Base-by-base conservation (phyloP, 64 coral and sea anemone genomes). In the Orbicella faveolata region DNA sequence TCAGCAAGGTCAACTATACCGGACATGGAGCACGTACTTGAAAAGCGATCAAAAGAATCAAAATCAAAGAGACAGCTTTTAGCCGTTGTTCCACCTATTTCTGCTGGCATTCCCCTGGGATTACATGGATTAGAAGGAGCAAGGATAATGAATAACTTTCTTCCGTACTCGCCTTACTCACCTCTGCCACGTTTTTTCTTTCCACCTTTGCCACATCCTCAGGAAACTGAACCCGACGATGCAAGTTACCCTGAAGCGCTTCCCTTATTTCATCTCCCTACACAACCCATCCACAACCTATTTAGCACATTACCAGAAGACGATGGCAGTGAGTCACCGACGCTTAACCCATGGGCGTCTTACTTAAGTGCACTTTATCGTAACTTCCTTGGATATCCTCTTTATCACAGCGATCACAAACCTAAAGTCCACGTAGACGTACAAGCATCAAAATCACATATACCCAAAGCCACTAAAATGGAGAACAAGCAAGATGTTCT, bases 401-500 rank as follows among this genome's bases (percentile, higher is more conserved):
- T 35, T 61, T 87, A 87, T 44, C 63, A 91, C 11, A 74, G 74
- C 62, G 74, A 79, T 59, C 92, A 55, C 33, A 92, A 92, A 57
- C 97, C 97, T 14, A 93, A 74, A 76, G 97, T 99, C 19, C 77
- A 87, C 34, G 91, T 99, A 2, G 94, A 96, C 33, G 97, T 99
- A 20, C 97, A 99, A 61, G 66, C 97, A 9, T 63, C 97, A 35
- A 99, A 99, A 52, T 99, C 97, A 36, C 74, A 89, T 53, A 99
- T 99, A 37, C 91, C 97, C 17, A 92, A 79, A 54, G 63, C 86
- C 37, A 36, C 4, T 74, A 89, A 83, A 82, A 75, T 18, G 69
- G 76, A 64, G 53, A n/a, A 73, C 35, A 53, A 68, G 20, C 75
- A 75, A 62, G 62, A 80, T 8, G 75, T 91, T 52, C 37, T 64